These are phyloP conservation scores for Chlamydotis undulata DNA, from an alignment of 2,113 vertebrate genomes.

Conservation along the genomic window DNA sequence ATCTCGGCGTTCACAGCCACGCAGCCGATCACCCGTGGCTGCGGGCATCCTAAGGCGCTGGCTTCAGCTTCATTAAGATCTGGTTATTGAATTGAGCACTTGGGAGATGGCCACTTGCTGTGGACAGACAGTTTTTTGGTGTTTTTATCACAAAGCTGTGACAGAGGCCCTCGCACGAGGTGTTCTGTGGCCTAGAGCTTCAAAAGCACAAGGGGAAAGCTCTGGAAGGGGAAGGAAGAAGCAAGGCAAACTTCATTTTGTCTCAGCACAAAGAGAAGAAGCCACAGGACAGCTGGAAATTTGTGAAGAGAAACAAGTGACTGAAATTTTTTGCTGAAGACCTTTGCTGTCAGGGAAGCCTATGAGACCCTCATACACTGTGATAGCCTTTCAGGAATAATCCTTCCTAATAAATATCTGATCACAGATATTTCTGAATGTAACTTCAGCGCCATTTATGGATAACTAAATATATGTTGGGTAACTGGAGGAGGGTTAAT, in stretches of 20 bases:
- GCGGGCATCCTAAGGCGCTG: not conserved
- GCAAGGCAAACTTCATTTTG: not conserved
- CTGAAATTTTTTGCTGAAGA: not conserved
- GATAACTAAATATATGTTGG: not conserved
- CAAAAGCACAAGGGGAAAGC: not conserved
- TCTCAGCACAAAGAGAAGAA: not conserved
- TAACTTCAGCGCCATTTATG: not conserved
- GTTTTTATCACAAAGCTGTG: not conserved
- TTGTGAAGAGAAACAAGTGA: not conserved
- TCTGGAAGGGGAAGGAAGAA: not conserved
- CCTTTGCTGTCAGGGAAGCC: not conserved
- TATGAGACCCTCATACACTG: not conserved
- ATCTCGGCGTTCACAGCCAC: accelerated
- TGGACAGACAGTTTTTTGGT: not conserved
- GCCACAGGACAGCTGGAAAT: not conserved
- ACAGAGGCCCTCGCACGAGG: not conserved
- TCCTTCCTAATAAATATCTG: not conserved
- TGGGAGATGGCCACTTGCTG: not conserved
- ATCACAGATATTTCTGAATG: not conserved
- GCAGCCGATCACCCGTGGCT: not conserved
- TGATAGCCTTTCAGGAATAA: not conserved
- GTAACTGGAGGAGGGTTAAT: not conserved
- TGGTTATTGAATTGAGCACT: not conserved
- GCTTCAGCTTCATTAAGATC: not conserved
- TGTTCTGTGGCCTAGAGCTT: not conserved